Conservation (phyloP, 2,797 vertebrate genomes). For the Muscicapa comitata region DNA sequence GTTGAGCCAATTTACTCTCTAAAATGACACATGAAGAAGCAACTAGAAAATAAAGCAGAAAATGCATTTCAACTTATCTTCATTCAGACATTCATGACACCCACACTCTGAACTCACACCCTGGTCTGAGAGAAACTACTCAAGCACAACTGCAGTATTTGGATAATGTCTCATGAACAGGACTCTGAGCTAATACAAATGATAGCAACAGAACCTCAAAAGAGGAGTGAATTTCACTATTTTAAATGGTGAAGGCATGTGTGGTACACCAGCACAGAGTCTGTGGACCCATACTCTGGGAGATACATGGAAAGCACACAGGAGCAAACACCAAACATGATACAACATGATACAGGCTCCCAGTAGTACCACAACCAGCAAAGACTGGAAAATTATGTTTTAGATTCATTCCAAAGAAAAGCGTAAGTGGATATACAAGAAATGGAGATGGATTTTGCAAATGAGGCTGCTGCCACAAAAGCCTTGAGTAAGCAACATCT, state of each 20-base stretch:
- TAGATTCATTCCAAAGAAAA: neutral
- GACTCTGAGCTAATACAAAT: neutral
- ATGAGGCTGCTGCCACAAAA: neutral
- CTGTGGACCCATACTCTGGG: neutral
- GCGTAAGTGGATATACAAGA: neutral
- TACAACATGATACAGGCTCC: neutral
- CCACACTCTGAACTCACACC: neutral
- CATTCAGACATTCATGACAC: neutral
- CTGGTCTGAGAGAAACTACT: neutral
- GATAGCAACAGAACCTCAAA: neutral
- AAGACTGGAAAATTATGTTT: neutral
- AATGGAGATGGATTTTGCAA: neutral
- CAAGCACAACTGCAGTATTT: neutral
- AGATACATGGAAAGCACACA: neutral
- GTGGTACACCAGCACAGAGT: neutral
- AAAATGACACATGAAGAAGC: neutral
- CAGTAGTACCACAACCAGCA: neutral
- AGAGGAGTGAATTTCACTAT: neutral
- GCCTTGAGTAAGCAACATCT: neutral
- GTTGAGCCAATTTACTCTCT: neutral
- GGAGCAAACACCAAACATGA: neutral
- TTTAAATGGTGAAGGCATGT: neutral
- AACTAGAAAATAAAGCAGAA: neutral
- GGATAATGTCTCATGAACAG: neutral
- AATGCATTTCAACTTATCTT: neutral